phyloP scores from a whole-genome alignment of 2,888 invertebrate genomes.

The Spilosoma lubricipeda region DNA sequence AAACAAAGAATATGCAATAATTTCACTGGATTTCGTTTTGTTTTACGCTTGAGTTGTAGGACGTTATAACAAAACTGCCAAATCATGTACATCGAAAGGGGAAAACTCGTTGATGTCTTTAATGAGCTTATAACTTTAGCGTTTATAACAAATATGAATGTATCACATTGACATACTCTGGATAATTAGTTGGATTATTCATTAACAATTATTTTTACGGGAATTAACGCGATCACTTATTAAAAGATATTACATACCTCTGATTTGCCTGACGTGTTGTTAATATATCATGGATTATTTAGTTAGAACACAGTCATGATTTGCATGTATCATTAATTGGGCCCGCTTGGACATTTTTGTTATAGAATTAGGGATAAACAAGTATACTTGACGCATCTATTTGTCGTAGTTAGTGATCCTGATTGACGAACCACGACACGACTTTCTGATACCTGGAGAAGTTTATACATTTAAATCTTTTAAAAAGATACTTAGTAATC shows the following conservation, averaged over 20 bases:
- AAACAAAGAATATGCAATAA: not conserved
- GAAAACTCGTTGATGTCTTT: conserved; percentile 65
- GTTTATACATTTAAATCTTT: not conserved
- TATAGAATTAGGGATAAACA: not conserved
- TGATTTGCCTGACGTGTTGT: too few relatives aligned
- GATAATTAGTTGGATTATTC: not conserved
- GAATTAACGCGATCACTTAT: too few relatives aligned
- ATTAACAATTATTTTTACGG: too few relatives aligned
- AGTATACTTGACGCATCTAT: not conserved
- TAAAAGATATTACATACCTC: too few relatives aligned
- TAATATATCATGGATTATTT: too few relatives aligned
- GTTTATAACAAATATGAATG: not conserved
- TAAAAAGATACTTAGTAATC: not conserved
- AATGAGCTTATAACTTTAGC: not conserved
- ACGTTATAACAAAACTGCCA: not conserved
- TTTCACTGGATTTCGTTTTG: not conserved
- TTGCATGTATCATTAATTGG: too few relatives aligned
- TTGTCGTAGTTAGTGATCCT: too few relatives aligned
- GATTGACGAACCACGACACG: too few relatives aligned
- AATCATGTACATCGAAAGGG: not conserved
- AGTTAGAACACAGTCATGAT: too few relatives aligned
- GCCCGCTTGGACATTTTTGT: too few relatives aligned
- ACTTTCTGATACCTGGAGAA: not conserved
- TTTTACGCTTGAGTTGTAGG: not conserved
- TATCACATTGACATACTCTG: not conserved